Percentiles rank a stretch among this genome's conserved stretches.
These are phyloP conservation scores for Cydia splendana DNA, from an alignment of 1,140 invertebrate genomes.

Conservation along the genomic window DNA sequence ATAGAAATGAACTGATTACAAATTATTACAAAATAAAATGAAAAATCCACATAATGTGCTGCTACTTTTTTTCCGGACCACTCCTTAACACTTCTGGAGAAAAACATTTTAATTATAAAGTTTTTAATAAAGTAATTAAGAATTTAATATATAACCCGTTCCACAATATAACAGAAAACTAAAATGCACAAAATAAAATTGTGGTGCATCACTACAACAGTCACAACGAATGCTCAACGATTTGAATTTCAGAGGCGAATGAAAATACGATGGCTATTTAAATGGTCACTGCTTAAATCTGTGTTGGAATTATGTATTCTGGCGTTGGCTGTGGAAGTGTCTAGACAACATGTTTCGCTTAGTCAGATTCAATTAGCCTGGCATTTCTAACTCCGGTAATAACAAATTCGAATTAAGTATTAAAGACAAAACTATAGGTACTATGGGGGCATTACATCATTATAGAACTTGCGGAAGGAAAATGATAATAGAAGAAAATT, in stretches of 20 bases:
- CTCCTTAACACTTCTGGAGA: no score
- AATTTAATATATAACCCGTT: no score
- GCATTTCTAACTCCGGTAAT: not conserved
- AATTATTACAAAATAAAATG: no score
- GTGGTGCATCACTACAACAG: conserved; percentile 4
- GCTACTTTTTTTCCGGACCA: no score
- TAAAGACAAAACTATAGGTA: not conserved
- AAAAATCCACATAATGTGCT: no score
- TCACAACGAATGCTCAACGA: conserved; percentile 1
- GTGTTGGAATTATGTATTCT: not conserved
- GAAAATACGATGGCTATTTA: conserved; percentile 20
- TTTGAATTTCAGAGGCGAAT: conserved; percentile 28
- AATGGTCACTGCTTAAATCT: not conserved
- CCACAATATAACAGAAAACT: not conserved
- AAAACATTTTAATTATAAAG: no score
- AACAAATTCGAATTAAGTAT: not conserved
- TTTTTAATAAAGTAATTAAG: no score
- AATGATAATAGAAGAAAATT: no score
- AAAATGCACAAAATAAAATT: conserved; percentile 6
- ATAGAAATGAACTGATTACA: no score
- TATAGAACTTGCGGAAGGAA: not conserved
- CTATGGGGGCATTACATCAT: not conserved
- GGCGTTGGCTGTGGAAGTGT: not conserved
- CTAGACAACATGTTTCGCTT: conserved; percentile 7
- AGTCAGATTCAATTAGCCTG: conserved; percentile 7